Evolutionary conservation across 1,140 invertebrate genomes (phyloP).

Genomic region (Rhynchophorus ferrugineus): DNA sequence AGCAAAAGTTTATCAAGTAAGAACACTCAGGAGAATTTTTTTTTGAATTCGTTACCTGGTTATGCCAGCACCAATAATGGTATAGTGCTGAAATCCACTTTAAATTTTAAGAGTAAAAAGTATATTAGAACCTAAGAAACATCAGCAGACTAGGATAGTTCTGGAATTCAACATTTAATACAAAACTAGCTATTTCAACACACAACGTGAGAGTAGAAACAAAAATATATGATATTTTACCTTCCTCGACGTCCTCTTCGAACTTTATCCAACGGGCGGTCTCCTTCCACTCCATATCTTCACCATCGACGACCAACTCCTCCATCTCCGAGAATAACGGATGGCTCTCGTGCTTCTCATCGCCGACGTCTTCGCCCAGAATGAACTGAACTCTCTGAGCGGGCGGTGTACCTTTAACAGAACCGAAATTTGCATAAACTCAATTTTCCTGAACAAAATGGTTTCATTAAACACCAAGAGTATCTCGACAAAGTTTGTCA

Average conservation of each 20-base stretch:
- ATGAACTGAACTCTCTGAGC: constrained; percentile 93
- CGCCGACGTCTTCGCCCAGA: constrained; percentile 85
- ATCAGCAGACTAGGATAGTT: no score
- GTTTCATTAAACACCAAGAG: not conserved
- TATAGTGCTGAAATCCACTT: no score
- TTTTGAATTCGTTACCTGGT: no score
- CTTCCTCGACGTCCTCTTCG: constrained; percentile 89
- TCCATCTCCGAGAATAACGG: constrained; percentile 95
- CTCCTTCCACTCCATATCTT: constrained; percentile 92
- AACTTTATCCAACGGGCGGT: constrained; percentile 96
- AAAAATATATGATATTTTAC: no score
- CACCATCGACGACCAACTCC: constrained; percentile 78
- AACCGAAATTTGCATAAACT: not conserved
- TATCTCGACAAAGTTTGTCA: not conserved
- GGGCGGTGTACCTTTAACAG: constrained; percentile 71
- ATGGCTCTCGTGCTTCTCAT: constrained; percentile 74
- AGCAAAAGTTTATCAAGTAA: no score
- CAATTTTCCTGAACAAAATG: not conserved
- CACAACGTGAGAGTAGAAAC: no score
- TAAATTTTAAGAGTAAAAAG: no score
- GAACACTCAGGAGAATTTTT: no score
- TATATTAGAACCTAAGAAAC: no score
- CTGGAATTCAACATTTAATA: no score
- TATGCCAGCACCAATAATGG: no score
- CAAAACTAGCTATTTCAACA: no score